Conservation (phyloP, 2,113 vertebrate genomes). For the Silurus asotus region DNA sequence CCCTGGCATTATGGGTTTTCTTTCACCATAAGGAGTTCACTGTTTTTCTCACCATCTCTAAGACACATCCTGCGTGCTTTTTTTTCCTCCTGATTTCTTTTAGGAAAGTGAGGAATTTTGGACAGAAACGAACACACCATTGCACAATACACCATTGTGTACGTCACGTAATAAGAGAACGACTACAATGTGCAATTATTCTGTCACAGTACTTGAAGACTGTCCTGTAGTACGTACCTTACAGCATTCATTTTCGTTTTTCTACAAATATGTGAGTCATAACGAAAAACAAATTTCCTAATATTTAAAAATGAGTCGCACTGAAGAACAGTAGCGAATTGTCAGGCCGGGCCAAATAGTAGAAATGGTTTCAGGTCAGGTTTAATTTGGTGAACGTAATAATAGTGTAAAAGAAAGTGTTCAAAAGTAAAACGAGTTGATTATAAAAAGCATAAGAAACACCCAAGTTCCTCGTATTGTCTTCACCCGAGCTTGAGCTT, state of each 20-base stretch:
- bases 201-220: neutral
- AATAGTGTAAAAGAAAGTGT: no score
- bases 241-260: neutral
- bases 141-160: neutral
- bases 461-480: neutral
- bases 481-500: neutral
- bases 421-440: neutral
- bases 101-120: slow-evolving; percentile 14
- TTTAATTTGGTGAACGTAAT: neutral
- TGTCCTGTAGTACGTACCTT: neutral
- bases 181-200: neutral
- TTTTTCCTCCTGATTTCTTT: neutral
- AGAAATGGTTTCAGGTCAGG: neutral
- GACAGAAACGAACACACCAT: neutral
- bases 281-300: neutral
- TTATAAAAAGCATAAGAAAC: neutral
- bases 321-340: neutral
- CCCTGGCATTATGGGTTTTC: neutral
- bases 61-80: neutral
- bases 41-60: neutral
- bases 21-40: no score
- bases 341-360: neutral
- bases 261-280: no score
- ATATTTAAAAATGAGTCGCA: neutral
- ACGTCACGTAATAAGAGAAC: neutral